A percentile compares a stretch with the other conserved stretches of the same genome.
phyloP scores from a whole-genome alignment of 2,888 invertebrate genomes.

The Mythimna ferrago region DNA sequence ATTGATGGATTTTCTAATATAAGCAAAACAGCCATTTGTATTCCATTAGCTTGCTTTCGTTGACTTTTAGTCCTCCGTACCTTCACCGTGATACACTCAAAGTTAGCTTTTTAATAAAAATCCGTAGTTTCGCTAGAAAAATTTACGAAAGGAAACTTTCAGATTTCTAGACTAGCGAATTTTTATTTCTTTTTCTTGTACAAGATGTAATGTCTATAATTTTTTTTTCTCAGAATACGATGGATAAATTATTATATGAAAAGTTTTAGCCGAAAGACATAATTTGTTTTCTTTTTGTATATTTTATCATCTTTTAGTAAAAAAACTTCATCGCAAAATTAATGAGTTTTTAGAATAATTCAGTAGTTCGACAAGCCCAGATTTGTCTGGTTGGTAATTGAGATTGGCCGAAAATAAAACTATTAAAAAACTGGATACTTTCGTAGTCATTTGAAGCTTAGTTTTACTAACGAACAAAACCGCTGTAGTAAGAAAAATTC shows the following conservation, averaged over 20 bases:
- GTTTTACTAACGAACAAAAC: not conserved
- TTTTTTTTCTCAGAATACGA: conserved; percentile 16
- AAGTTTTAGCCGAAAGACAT: conserved; percentile 29
- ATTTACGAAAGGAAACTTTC: conserved; percentile 19
- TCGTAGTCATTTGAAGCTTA: not conserved
- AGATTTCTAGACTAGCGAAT: not conserved
- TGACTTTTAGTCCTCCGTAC: conserved; percentile 67
- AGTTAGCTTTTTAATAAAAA: conserved; percentile 38
- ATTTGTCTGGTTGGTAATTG: not conserved
- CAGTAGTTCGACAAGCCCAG: not conserved
- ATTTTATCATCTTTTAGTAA: conserved; percentile 20
- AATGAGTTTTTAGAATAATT: conserved; percentile 32
- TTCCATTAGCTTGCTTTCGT: conserved; percentile 79
- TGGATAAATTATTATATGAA: conserved; percentile 29
- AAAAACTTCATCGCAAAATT: conserved; percentile 31
- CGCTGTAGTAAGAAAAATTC: not conserved
- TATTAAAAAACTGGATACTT: not conserved
- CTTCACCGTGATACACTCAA: conserved; percentile 52
- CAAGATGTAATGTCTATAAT: conserved; percentile 11
- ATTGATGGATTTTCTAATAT: conserved; percentile 83
- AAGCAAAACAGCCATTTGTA: conserved; percentile 84
- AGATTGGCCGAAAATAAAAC: not conserved
- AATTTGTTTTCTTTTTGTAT: conserved; percentile 31
- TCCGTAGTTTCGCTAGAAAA: conserved; percentile 12
- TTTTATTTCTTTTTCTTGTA: conserved; percentile 39